These are phyloP conservation scores for Pseudobourletiella spinata DNA, from an alignment of 1,140 invertebrate species.

Conservation along the genomic window DNA sequence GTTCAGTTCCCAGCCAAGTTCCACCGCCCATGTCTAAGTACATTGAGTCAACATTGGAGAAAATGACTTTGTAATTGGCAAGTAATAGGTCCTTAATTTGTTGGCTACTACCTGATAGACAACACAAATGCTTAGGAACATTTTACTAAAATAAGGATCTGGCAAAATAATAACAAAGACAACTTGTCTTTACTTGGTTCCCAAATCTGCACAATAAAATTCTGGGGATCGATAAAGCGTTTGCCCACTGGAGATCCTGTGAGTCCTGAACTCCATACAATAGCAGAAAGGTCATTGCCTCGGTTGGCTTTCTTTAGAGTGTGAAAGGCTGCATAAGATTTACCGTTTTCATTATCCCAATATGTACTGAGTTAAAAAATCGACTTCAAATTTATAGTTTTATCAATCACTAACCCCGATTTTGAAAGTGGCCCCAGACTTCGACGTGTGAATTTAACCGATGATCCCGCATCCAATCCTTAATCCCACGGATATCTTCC, in stretches of 20 bases:
- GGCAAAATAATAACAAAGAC: no score
- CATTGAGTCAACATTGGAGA: slow-evolving; percentile 37
- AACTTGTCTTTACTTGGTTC: slow-evolving; percentile 62
- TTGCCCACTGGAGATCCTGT: slow-evolving; percentile 49
- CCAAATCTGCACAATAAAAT: slow-evolving; percentile 49
- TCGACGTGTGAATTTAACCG: slow-evolving; percentile 33
- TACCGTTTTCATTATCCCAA: background rate
- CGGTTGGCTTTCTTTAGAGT: slow-evolving; percentile 37
- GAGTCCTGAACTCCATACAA: slow-evolving; percentile 71
- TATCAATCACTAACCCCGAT: slow-evolving; percentile 6
- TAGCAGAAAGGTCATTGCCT: slow-evolving; percentile 51
- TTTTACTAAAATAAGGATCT: background rate
- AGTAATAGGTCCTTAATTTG: slow-evolving; percentile 47
- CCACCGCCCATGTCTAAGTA: slow-evolving; percentile 38
- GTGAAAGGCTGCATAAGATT: slow-evolving; percentile 11
- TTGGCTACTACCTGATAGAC: slow-evolving; percentile 20
- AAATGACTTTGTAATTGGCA: slow-evolving; percentile 36
- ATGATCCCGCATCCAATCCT: slow-evolving; percentile 31
- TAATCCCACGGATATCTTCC: slow-evolving; percentile 36
- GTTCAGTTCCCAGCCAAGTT: slow-evolving; percentile 27
- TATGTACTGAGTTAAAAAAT: background rate
- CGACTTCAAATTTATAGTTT: background rate
- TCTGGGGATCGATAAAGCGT: slow-evolving; percentile 44
- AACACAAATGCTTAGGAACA: slow-evolving; percentile 1
- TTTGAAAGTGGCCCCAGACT: slow-evolving; percentile 35